A percentile compares a stretch with the other conserved stretches of the same genome.
Evolutionary conservation across 2,888 invertebrate species (phyloP).

Genomic region (Athalia cordata): DNA sequence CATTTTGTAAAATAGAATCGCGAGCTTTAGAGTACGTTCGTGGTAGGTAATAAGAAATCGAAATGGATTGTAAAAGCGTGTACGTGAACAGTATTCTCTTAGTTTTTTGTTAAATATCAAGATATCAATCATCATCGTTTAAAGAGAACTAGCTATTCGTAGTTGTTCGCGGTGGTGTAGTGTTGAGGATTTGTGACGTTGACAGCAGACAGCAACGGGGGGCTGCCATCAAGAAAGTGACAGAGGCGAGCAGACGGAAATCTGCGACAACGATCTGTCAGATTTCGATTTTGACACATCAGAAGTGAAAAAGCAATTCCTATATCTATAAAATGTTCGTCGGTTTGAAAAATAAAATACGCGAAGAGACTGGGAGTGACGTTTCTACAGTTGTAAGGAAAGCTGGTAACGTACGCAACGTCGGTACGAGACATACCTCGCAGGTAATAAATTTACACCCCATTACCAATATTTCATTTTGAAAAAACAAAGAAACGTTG

Average conservation of each 20-base stretch:
- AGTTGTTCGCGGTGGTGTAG: no score
- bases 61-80: no score
- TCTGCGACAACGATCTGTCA: slow-evolving; percentile 8
- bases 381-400: slow-evolving; percentile 75
- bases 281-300: not conserved
- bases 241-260: not conserved
- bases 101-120: no score
- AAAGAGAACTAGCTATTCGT: no score
- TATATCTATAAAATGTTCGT: slow-evolving; percentile 81
- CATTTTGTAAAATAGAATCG: not conserved
- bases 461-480: not conserved
- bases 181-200: no score
- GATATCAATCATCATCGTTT: no score
- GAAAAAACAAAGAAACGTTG: not conserved
- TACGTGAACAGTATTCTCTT: no score
- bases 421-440: slow-evolving; percentile 67
- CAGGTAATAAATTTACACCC: slow-evolving; percentile 61
- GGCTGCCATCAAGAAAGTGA: no score
- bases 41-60: no score
- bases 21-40: no score
- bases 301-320: not conserved
- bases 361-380: slow-evolving; percentile 91
- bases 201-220: no score
- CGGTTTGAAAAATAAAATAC: slow-evolving; percentile 91
- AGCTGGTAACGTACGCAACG: slow-evolving; percentile 65